Percentiles rank a stretch among this genome's conserved stretches.
phyloP scores from a whole-genome alignment of 2,113 vertebrate genomes.

The Gobio gobio region DNA sequence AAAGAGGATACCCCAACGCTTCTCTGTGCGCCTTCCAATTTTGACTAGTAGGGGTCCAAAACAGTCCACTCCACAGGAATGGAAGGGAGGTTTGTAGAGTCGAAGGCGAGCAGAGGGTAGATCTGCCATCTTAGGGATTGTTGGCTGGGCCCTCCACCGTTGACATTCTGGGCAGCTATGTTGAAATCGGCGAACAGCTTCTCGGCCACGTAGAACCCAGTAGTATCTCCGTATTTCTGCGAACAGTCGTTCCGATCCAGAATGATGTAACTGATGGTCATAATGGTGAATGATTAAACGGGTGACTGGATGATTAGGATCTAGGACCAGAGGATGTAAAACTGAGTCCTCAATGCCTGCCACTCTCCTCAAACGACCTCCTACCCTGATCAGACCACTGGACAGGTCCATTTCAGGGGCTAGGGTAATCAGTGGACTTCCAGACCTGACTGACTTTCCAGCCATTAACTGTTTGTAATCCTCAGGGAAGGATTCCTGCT shows the following conservation, averaged over 20 bases:
- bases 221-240: neutral
- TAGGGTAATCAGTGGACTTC: neutral
- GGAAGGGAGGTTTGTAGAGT: neutral
- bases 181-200: no score
- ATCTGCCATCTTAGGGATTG: no score
- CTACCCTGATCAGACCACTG: neutral
- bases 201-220: no score
- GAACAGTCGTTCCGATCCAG: neutral
- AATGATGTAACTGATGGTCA: neutral
- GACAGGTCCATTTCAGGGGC: neutral
- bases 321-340: neutral
- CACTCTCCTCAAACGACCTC: neutral
- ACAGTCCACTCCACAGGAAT: neutral
- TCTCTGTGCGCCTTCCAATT: neutral
- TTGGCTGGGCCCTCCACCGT: no score
- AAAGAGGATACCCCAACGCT: neutral
- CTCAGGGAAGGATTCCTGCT: neutral
- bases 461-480: neutral
- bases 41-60: no score
- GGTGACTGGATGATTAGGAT: neutral
- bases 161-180: no score
- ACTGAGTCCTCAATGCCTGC: neutral
- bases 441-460: neutral
- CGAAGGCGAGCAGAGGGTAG: neutral
- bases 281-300: neutral